phyloP scores from a whole-genome alignment of 2,888 invertebrate genomes.

The Brachyptera putata region DNA sequence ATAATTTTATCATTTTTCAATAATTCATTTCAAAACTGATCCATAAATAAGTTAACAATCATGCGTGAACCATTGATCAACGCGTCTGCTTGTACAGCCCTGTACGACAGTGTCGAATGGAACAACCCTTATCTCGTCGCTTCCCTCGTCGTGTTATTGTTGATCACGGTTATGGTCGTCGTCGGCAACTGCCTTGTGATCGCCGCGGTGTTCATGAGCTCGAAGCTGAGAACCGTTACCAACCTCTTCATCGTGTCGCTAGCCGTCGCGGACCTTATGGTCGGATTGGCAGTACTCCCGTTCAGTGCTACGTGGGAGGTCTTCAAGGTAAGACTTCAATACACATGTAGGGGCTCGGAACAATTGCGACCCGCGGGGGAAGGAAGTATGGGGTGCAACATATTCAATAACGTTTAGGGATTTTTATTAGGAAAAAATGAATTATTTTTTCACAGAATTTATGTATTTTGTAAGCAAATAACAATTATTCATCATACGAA shows the following conservation, averaged over 20 bases:
- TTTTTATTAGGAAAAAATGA: no score
- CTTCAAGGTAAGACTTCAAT: slow-evolving; percentile 62
- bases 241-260: slow-evolving; percentile 96
- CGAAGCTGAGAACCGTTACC: slow-evolving; percentile 90
- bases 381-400: no score
- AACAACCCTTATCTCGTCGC: slow-evolving; percentile 71
- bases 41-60: no score
- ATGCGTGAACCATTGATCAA: slow-evolving; percentile 54
- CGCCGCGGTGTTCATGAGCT: slow-evolving; percentile 84
- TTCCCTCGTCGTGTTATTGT: slow-evolving; percentile 70
- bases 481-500: no score
- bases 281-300: slow-evolving; percentile 92
- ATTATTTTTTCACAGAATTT: no score
- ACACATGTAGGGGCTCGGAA: no score
- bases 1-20: no score
- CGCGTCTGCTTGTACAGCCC: slow-evolving; percentile 75
- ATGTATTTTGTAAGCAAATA: no score
- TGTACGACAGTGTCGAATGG: slow-evolving; percentile 74
- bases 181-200: slow-evolving; percentile 90
- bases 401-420: no score
- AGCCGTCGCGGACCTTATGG: slow-evolving; percentile 91
- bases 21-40: no score
- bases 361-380: no score
- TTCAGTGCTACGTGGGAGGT: slow-evolving; percentile 95
- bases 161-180: slow-evolving; percentile 85